phyloP scores from a whole-genome alignment of 1,140 invertebrate species.

The Drosophila gunungcola region DNA sequence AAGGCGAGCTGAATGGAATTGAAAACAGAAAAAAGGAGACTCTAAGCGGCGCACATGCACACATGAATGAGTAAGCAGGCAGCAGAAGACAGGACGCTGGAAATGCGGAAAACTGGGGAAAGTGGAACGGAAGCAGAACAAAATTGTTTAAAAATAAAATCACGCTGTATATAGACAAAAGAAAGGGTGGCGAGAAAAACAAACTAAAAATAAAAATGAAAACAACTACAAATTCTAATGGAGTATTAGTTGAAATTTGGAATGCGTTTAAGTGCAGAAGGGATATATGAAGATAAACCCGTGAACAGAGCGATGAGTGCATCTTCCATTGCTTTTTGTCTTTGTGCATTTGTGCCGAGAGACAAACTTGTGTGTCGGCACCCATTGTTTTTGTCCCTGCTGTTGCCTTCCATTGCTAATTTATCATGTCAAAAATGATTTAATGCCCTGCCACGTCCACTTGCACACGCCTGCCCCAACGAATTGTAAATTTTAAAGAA shows the following conservation, averaged over 20 bases:
- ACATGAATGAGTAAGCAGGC: constrained; percentile 63
- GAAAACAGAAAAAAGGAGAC: constrained; percentile 41
- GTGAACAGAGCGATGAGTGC: background rate
- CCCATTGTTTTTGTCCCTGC: constrained; percentile 14
- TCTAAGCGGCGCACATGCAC: constrained; percentile 9
- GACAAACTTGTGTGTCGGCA: constrained; percentile 22
- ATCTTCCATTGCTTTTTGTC: constrained; percentile 10
- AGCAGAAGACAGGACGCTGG: constrained; percentile 7
- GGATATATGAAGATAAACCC: background rate
- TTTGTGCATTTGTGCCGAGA: constrained; percentile 14
- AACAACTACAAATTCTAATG: constrained; percentile 20
- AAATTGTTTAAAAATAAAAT: constrained; percentile 71
- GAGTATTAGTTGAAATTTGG: constrained; percentile 18
- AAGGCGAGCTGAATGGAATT: constrained; percentile 75
- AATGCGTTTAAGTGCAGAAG: constrained; percentile 6
- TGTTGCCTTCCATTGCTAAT: constrained; percentile 43
- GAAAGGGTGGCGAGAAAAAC: constrained; percentile 27
- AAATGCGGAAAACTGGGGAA: constrained; percentile 5
- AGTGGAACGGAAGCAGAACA: constrained; percentile 58
- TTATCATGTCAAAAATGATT: constrained; percentile 76
- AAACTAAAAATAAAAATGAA: background rate
- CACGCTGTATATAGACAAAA: constrained; percentile 67
- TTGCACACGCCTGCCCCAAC: constrained; percentile 26
- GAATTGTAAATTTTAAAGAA: constrained; percentile 32
- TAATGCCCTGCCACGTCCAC: constrained; percentile 47